Percentiles rank a stretch among this genome's conserved stretches.
These are phyloP conservation scores for Crax fasciolata DNA, from an alignment of 2,797 vertebrate species.

Conservation along the genomic window DNA sequence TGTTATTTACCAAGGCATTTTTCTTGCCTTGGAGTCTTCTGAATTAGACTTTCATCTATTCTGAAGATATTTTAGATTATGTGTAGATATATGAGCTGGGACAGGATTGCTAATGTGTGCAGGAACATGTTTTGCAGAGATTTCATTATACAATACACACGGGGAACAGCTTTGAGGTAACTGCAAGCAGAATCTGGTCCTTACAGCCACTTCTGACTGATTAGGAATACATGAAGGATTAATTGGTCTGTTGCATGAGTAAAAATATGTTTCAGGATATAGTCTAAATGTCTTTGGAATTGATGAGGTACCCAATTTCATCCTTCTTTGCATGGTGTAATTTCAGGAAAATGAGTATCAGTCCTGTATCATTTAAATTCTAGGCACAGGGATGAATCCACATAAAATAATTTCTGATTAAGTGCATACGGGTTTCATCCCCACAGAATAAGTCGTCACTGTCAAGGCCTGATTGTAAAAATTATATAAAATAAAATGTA, in stretches of 20 bases:
- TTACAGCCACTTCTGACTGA: background rate
- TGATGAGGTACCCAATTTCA: constrained; percentile 13
- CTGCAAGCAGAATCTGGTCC: background rate
- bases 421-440: constrained; percentile 46
- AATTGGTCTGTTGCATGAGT: constrained; percentile 20
- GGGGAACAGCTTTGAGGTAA: background rate
- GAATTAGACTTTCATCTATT: constrained; percentile 34
- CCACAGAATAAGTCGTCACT: constrained; percentile 68
- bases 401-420: constrained; percentile 69
- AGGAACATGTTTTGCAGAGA: background rate
- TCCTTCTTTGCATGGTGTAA: constrained; percentile 25
- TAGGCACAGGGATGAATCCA: constrained; percentile 59
- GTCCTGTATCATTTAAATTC: constrained; percentile 33
- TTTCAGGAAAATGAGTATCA: constrained; percentile 46
- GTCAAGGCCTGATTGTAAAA: constrained; percentile 72
- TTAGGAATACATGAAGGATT: constrained; percentile 31
- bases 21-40: constrained; percentile 8
- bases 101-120: background rate
- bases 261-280: background rate
- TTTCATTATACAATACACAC: background rate
- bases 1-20: constrained; percentile 15
- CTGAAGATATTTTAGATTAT: constrained; percentile 23
- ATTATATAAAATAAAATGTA: constrained; percentile 78
- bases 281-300: constrained; percentile 41
- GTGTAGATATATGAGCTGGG: background rate